Percentiles rank a stretch among this genome's conserved stretches.
phyloP scores from a whole-genome alignment of 2,888 invertebrate species.

The Deilephila porcellus region DNA sequence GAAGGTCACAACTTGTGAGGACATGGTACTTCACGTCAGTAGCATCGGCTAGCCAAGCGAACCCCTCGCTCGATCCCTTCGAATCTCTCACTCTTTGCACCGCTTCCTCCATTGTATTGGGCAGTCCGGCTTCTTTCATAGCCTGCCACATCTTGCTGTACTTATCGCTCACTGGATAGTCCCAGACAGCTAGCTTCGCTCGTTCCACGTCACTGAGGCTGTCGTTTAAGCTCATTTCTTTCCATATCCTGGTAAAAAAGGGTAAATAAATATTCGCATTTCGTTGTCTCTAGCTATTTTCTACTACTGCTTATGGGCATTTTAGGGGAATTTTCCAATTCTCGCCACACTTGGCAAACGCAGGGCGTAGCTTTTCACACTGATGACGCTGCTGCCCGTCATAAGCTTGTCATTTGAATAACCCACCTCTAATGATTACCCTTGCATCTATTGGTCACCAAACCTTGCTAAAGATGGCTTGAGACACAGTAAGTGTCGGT shows the following conservation, averaged over 20 bases:
- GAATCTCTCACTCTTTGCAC: constrained; percentile 87
- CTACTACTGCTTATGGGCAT: no score
- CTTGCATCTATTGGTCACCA: no score
- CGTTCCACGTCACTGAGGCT: constrained; percentile 94
- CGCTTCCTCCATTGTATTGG: constrained; percentile 91
- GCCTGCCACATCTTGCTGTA: constrained; percentile 99
- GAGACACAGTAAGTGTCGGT: no score
- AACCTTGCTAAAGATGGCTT: no score
- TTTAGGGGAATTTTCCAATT: no score
- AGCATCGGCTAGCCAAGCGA: constrained; percentile 97
- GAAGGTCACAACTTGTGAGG: constrained; percentile 94
- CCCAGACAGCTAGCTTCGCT: constrained; percentile 98
- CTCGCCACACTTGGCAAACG: no score
- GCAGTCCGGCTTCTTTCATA: constrained; percentile 94
- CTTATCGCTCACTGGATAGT: constrained; percentile 99
- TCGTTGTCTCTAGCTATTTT: no score
- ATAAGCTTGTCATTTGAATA: no score
- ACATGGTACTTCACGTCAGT: constrained; percentile 91
- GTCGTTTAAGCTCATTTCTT: constrained; percentile 98
- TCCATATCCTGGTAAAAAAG: constrained; percentile 92
- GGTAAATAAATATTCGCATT: no score
- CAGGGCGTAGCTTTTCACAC: no score
- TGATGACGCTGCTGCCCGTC: no score
- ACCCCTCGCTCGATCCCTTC: constrained; percentile 89
- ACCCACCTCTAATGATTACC: no score